Evolutionary conservation across 2,797 vertebrate genomes (phyloP).

Genomic region (Arctocebus calabarensis): DNA sequence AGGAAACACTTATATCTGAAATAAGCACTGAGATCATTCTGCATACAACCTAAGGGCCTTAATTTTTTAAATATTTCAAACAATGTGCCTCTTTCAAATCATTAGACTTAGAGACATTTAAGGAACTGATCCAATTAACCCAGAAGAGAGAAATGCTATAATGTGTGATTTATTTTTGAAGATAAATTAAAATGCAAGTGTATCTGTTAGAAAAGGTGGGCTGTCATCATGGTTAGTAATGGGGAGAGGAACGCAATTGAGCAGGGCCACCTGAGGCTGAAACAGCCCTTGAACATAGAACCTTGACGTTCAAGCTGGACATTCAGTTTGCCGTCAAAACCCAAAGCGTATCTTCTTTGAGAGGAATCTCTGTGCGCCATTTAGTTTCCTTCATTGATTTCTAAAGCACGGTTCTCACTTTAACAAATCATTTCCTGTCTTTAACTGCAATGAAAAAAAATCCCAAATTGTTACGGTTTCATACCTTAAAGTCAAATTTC

Average conservation of each 20-base stretch:
- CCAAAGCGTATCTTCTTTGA: slow-evolving; percentile 62
- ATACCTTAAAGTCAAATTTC: slow-evolving; percentile 37
- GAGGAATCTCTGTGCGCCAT: slow-evolving; percentile 17
- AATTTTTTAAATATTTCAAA: slow-evolving; percentile 84
- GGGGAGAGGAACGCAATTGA: slow-evolving; percentile 83
- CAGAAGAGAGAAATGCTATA: slow-evolving; percentile 82
- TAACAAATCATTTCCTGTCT: background rate
- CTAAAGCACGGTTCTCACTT: slow-evolving; percentile 56
- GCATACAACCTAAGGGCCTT: slow-evolving; percentile 75
- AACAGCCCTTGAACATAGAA: slow-evolving; percentile 59
- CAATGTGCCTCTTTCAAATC: slow-evolving; percentile 81
- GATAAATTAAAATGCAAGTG: slow-evolving; percentile 87
- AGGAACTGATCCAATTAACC: slow-evolving; percentile 88
- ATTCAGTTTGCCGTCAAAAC: slow-evolving; percentile 33
- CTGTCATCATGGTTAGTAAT: slow-evolving; percentile 78
- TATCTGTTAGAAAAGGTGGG: slow-evolving; percentile 84
- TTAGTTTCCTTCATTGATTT: slow-evolving; percentile 70
- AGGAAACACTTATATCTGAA: slow-evolving; percentile 77
- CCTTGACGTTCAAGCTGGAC: slow-evolving; percentile 66
- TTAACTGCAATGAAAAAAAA: slow-evolving; percentile 26
- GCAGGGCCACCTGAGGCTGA: slow-evolving; percentile 79
- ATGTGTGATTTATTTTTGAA: slow-evolving; percentile 88
- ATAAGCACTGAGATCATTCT: slow-evolving; percentile 71
- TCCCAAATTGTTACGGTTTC: background rate
- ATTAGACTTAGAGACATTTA: slow-evolving; percentile 85